Base-by-base conservation (phyloP, 1,140 invertebrate species). In the Cherax quadricarinatus region DNA sequence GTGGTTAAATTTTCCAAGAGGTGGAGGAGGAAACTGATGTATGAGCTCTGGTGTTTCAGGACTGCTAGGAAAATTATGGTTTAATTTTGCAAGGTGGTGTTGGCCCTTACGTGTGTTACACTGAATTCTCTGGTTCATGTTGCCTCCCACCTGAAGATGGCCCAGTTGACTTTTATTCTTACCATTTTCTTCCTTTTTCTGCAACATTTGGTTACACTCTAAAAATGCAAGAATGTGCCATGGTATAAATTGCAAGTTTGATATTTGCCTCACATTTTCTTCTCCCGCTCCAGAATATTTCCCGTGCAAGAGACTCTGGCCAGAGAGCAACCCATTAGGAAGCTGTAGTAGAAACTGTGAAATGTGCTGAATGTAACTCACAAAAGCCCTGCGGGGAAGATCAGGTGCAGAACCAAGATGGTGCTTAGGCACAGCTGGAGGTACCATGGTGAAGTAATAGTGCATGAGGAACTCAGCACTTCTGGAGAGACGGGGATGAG, bases 401-500 rank as follows among this genome's bases (percentile, higher is more conserved):
- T 41, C 5, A 30, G n/a, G 82, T 4, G 41, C 5, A 10, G 62
- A 30, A 10, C 1, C 53, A 1, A 66, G 41, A 86, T 73, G 41
- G 41, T 6, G 21, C 4, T 2, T 6, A 81, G 24, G 51, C 1
- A 51, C 16, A 6, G 79, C 14, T 1, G 70, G 12, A 41, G 5
- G 66, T 14, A 30, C 57, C 83, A 85, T 86, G 3, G 84, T 10
- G 62, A 86, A 41, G 70, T 62, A 86, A 73, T 49, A 49, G 4
- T 53, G 57, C 3, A 41, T 21, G 49, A 18, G 41, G 12, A 53
- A 21, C 41, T 49, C n/a, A 21, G 84, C 84, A n/a, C 66, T 86
- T 4, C 18, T 12, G 16, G 84, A 86, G 48, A 86, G 84, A 24
- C 41, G 62, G 1, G 84, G 84, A 3, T 9, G 9, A 66, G 41